Base-by-base conservation (phyloP, 1,140 invertebrate species). In the Drosophila kikkawai region DNA sequence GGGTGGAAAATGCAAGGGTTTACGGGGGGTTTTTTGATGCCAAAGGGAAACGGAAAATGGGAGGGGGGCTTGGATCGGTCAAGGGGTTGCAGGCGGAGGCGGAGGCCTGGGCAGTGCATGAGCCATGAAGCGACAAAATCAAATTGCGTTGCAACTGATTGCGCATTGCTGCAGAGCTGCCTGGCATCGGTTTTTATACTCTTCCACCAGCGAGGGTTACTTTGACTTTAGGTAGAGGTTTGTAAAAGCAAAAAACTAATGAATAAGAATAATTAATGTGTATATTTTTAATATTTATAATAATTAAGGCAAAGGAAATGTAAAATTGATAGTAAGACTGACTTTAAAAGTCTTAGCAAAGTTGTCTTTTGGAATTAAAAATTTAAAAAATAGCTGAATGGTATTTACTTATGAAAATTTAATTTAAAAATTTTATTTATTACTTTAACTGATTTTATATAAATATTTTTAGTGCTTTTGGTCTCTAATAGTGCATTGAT, bases 71-170 rank as follows among this genome's bases (percentile, higher is more conserved):
- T 22, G 22, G 12, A 2, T 36, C 7, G 50, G 32, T 19, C 32
- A 37, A 37, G 22, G 5, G n/a, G 9, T 6, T 47, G 41, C 9
- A 8, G 47, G 15, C 26, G 17, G 36, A 8, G 47, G 15, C 26
- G 17, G 36, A 17, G 59, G 50, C 29, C 7, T 45, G 34, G 59
- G 50, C 32, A 29, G 58, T 75, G 78, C 70, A 80, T 80, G 71
- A 86, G 82, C 84, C 83, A 87, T 87, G 83, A 87, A 87, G 83
- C 83, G 84, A 87, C 83, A 87, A 87, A 87, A 87, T 87, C 83
- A 87, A 87, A 87, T 87, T 87, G 83, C 83, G 83, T 87, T 87
- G 83, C 83, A 87, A 87, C 83, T 87, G 83, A 87, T 87, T 87
- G 83, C 83, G 83, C 83, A 88, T 87, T 83, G 83, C 71, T 63